Evolutionary conservation across 2,888 invertebrate species (phyloP).

Genomic region (Cephus spinipes): DNA sequence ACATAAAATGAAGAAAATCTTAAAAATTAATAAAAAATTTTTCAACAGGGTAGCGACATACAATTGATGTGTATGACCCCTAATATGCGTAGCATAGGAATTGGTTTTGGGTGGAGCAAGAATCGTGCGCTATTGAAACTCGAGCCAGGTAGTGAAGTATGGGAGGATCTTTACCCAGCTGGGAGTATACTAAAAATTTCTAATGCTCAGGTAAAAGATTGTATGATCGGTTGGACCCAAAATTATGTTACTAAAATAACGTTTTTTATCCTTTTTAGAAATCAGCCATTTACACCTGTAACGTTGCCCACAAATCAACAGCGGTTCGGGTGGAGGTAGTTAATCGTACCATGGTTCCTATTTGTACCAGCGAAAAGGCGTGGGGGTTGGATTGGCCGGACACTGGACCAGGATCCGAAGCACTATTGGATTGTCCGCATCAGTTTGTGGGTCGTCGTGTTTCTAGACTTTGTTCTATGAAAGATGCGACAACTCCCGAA

Average conservation of each 20-base stretch:
- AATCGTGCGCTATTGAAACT: constrained; percentile 81
- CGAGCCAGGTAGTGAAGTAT: constrained; percentile 80
- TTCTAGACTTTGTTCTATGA: constrained; percentile 71
- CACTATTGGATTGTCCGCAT: constrained; percentile 73
- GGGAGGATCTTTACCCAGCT: constrained; percentile 87
- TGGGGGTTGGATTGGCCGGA: constrained; percentile 74
- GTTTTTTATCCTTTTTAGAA: constrained; percentile 70
- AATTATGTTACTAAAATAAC: neutral
- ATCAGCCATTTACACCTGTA: constrained; percentile 82
- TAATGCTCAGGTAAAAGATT: constrained; percentile 75
- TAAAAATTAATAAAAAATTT: constrained; percentile 2
- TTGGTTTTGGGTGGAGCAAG: constrained; percentile 88
- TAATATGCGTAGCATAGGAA: constrained; percentile 66
- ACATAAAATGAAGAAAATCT: neutral
- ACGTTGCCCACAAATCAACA: constrained; percentile 74
- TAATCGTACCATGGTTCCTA: constrained; percentile 71
- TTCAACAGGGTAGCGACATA: constrained; percentile 74
- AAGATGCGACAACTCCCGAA: constrained; percentile 74
- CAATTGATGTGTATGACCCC: constrained; percentile 79
- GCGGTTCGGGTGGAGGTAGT: constrained; percentile 77
- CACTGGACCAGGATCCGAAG: constrained; percentile 81
- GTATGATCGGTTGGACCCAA: neutral
- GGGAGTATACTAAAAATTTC: constrained; percentile 85
- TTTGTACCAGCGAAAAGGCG: constrained; percentile 71
- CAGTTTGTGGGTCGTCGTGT: constrained; percentile 54